Evolutionary conservation across 2,113 vertebrate species (phyloP), one percentile per base, ranked within the genome.

Genomic region (Siniperca knerii): DNA sequence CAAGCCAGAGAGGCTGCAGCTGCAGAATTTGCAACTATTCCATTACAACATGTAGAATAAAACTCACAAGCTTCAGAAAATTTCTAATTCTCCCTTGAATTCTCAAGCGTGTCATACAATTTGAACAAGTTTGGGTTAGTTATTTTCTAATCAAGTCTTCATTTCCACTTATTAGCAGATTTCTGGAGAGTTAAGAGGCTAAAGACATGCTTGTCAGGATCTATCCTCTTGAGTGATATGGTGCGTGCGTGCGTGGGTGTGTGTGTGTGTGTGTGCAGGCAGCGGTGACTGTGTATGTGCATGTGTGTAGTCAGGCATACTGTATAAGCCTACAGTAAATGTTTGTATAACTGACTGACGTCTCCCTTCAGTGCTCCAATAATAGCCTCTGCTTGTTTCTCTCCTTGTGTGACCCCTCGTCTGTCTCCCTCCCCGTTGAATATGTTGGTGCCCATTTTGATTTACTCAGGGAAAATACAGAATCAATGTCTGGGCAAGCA

Each of bases 201-300:
- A 52, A 77, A 83, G 89, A 87, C 60, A 93, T 82, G 93, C 84
- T 90, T 94, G 93, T 94, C 93, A 93, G 69, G 70, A 88, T 92
- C 67, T 62, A 92, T 94, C 81, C 88, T 77, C 82, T 62, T 90
- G 92, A 94, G 88, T 91, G 89, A 92, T 88, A 68, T 13, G 48
- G 57, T 77, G 37, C 55, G 52, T 72, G 79, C 13, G 18, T 72
- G 71, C 76, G 74, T 60, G 48, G 61, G 68, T 35, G 83, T 76
- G 65, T 69, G 61, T 62, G 40, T 72, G 67, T 25, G 67, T 77
- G 81, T 35, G 21, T 40, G 72, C 40, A 75, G 81, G 64, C 37
- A 2, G 74, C 69, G 79, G 54, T 85, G 85, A 87, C 73, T 76
- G 83, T 86, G 82, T 54, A 54, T 75, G 71, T 76, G 70, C 64